Conservation (phyloP, 1,140 invertebrate species). For the Penaeus vannamei region DNA sequence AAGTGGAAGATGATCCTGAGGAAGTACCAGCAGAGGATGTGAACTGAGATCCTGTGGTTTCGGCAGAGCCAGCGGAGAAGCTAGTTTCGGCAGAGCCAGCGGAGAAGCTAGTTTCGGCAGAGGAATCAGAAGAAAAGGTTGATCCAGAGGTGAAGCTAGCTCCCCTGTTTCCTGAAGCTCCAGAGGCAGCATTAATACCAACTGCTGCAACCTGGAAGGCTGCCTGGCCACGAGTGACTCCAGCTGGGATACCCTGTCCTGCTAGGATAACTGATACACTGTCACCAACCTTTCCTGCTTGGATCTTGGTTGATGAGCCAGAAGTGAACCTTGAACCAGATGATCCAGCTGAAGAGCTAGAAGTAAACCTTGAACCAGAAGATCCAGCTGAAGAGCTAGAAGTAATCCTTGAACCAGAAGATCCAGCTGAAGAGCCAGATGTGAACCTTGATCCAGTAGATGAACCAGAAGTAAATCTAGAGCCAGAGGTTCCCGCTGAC, state of each 20-base stretch:
- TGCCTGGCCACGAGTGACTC: slow-evolving; percentile 6
- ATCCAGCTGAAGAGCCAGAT: background rate
- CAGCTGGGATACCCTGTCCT: background rate
- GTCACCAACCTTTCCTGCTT: background rate
- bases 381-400: background rate
- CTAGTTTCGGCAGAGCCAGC: background rate
- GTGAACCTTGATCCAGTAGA: background rate
- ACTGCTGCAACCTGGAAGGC: background rate
- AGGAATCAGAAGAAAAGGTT: background rate
- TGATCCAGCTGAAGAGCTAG: background rate
- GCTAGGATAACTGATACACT: background rate
- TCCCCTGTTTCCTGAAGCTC: background rate
- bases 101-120: background rate
- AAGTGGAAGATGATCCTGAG: background rate
- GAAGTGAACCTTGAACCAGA: background rate
- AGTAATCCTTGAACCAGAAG: background rate
- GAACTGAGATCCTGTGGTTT: slow-evolving; percentile 5
- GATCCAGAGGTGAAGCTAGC: background rate
- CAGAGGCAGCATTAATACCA: background rate
- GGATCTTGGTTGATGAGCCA: background rate
- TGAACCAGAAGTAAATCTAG: background rate
- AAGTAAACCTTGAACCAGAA: background rate
- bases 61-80: background rate
- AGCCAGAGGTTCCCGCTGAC: background rate
- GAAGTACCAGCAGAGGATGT: background rate